These are phyloP conservation scores for Psilopogon haemacephalus DNA, from an alignment of 2,113 vertebrate genomes.

Conservation along the genomic window DNA sequence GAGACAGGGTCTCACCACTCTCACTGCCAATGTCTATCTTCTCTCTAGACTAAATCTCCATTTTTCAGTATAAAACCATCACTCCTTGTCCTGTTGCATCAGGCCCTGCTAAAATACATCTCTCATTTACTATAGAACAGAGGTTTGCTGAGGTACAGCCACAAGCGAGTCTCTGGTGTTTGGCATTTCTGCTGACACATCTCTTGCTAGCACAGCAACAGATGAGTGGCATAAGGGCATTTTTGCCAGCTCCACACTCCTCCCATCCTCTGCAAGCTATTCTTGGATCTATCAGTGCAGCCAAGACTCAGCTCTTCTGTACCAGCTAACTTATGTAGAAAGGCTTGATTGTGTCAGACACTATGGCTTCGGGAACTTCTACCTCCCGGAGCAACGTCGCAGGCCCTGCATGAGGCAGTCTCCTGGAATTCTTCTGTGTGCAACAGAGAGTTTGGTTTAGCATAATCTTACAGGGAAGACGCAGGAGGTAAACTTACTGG, in stretches of 20 bases:
- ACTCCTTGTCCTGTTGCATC: too few relatives aligned
- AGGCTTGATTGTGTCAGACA: background rate
- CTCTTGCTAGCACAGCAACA: background rate
- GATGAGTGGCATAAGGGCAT: background rate
- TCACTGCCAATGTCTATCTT: too few relatives aligned
- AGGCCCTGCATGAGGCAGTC: background rate
- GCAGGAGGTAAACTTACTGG: background rate
- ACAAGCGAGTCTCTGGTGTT: background rate
- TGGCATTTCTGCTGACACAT: background rate
- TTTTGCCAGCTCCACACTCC: constrained; percentile 4
- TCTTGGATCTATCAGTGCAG: background rate
- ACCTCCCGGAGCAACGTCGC: background rate
- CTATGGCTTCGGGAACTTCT: background rate
- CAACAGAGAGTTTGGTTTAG: background rate
- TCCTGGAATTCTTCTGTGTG: background rate
- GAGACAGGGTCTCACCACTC: too few relatives aligned
- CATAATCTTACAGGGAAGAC: background rate
- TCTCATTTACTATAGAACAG: background rate
- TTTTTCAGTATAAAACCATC: too few relatives aligned
- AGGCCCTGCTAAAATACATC: too few relatives aligned
- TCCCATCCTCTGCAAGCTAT: constrained; percentile 28
- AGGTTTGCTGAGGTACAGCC: background rate
- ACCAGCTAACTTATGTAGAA: background rate
- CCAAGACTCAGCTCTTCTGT: background rate
- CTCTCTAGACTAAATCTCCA: too few relatives aligned